Percentiles rank a stretch among this genome's conserved stretches.
Conservation (phyloP, 2,888 invertebrate genomes). For the Apeira syringaria region DNA sequence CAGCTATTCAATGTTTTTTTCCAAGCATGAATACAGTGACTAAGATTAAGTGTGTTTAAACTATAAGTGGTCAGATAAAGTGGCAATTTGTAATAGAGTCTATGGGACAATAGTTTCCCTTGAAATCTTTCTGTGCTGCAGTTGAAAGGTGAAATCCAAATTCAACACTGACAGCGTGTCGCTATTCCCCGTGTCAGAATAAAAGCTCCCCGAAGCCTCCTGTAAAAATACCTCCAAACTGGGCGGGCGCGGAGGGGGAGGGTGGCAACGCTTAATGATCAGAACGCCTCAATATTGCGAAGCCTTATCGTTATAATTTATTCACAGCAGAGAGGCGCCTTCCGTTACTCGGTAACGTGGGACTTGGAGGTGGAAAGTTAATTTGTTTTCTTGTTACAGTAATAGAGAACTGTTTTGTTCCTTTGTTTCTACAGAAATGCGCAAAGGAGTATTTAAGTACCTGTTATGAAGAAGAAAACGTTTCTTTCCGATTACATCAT, state of each 20-base stretch:
- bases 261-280: constrained; percentile 63
- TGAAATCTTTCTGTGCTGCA: too few species aligned
- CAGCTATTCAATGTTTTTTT: too few species aligned
- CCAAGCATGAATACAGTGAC: too few species aligned
- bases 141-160: constrained; percentile 8
- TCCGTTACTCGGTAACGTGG: constrained; percentile 26
- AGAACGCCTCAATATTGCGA: constrained; percentile 78
- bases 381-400: constrained; percentile 28
- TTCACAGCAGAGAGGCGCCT: constrained; percentile 64
- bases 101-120: too few species aligned
- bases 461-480: too few species aligned
- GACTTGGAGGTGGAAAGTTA: constrained; percentile 32
- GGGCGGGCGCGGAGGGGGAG: constrained; percentile 40
- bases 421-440: constrained; percentile 15
- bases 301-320: constrained; percentile 80
- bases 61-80: too few species aligned
- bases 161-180: constrained; percentile 10
- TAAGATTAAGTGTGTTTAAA: too few species aligned
- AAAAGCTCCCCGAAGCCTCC: constrained; percentile 35
- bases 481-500: too few species aligned
- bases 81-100: too few species aligned
- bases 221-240: constrained; percentile 63
- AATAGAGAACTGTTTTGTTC: constrained; percentile 12
- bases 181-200: constrained; percentile 8
- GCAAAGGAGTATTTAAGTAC: neutral